These are phyloP conservation scores for Coptotermes formosanus DNA, from an alignment of 1,140 invertebrate species.

Conservation along the genomic window DNA sequence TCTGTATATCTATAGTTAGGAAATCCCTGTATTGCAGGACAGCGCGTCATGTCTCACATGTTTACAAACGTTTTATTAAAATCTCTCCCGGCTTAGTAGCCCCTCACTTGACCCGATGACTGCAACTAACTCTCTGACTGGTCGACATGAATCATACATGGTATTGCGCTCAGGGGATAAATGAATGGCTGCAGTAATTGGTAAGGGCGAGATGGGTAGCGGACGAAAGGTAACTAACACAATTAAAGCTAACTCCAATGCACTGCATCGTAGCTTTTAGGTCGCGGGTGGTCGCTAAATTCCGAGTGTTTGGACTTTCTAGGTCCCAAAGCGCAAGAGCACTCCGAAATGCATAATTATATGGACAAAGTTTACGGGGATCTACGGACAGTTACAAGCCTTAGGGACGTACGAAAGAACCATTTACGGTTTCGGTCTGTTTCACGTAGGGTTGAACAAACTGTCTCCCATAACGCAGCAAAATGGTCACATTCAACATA, in stretches of 20 bases:
- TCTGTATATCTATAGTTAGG: not conserved
- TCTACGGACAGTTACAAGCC: not conserved
- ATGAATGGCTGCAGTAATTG: not conserved
- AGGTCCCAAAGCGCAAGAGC: not conserved
- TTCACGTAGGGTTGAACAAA: not conserved
- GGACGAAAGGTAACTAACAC: not conserved
- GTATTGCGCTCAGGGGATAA: not conserved
- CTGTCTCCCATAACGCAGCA: not conserved
- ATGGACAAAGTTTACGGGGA: not conserved
- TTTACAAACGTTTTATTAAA: slow-evolving; percentile 2
- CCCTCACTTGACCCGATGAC: not conserved
- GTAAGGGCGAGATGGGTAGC: not conserved
- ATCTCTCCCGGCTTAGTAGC: not conserved
- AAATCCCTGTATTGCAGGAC: not conserved
- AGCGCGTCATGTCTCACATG: not conserved
- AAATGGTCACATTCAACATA: no score
- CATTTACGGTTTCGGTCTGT: not conserved
- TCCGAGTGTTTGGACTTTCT: not conserved
- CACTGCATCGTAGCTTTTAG: not conserved
- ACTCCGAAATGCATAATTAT: not conserved
- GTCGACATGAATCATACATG: slow-evolving; percentile 8
- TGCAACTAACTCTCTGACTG: not conserved
- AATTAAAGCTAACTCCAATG: slow-evolving; percentile 19
- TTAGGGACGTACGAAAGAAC: not conserved
- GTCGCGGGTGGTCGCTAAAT: not conserved